These are phyloP conservation scores for Cynodonichthys magdalenae DNA, from an alignment of 2,797 vertebrate species.

Conservation along the genomic window DNA sequence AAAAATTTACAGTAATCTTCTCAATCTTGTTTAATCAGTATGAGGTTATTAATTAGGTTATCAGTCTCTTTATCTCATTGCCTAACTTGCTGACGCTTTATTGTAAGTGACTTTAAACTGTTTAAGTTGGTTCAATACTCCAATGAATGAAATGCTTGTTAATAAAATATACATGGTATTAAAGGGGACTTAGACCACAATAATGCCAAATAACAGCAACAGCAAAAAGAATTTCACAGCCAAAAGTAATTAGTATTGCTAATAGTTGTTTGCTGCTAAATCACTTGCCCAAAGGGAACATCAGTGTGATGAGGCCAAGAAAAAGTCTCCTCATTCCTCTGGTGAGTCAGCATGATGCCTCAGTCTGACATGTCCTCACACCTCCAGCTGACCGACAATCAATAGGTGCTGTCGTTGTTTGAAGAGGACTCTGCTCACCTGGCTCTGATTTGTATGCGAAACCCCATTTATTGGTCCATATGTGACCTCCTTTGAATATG, in stretches of 20 bases:
- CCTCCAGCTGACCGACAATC: slow-evolving; percentile 57
- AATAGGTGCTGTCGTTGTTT: slow-evolving; percentile 53
- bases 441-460: slow-evolving; percentile 40
- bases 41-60: neutral
- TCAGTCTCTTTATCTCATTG: neutral
- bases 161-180: slow-evolving; percentile 30
- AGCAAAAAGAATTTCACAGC: neutral
- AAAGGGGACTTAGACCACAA: slow-evolving; percentile 18
- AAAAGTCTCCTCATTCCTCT: slow-evolving; percentile 49
- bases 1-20: neutral
- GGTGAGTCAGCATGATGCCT: slow-evolving; percentile 47
- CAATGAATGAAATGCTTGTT: slow-evolving; percentile 12
- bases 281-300: slow-evolving; percentile 22
- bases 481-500: slow-evolving; percentile 38
- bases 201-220: neutral
- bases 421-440: slow-evolving; percentile 38
- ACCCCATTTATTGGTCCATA: slow-evolving; percentile 22
- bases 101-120: slow-evolving; percentile 6
- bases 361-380: slow-evolving; percentile 42
- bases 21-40: neutral
- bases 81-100: neutral
- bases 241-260: slow-evolving; percentile 51
- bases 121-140: slow-evolving; percentile 20
- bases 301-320: slow-evolving; percentile 39
- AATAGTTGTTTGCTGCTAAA: slow-evolving; percentile 34